These are phyloP conservation scores for Ailuropoda melanoleuca DNA, from an alignment of 2,113 vertebrate genomes.

Conservation along the genomic window DNA sequence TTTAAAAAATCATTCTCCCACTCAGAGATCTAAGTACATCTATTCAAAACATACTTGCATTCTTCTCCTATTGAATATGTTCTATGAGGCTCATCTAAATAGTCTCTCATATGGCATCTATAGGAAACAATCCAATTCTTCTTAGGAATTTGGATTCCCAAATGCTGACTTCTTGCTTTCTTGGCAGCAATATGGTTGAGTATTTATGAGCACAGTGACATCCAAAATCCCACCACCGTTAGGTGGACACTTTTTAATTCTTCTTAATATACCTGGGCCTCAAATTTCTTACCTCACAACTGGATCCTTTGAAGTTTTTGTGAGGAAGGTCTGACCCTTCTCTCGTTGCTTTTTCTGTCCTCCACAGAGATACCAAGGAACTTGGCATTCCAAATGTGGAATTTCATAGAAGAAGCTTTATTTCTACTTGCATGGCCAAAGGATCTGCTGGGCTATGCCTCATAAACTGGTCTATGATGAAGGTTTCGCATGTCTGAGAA, in stretches of 20 bases:
- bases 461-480: not conserved
- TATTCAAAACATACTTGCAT: not conserved
- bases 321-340: not conserved
- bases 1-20: not conserved
- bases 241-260: not conserved
- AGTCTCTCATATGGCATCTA: not conserved
- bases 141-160: not conserved
- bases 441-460: not conserved
- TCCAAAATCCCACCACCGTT: not conserved
- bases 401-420: not conserved
- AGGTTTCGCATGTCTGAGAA: not conserved
- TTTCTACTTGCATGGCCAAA: not conserved
- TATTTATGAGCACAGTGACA: not conserved
- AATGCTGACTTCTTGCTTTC: not conserved
- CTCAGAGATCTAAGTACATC: not conserved
- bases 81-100: conserved; percentile 12
- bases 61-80: conserved; percentile 29
- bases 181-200: not conserved
- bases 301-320: not conserved
- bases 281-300: not conserved
- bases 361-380: not conserved
- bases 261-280: not conserved
- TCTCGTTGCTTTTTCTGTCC: too few species aligned
- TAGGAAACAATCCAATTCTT: not conserved
- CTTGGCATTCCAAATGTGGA: not conserved